Evolutionary conservation across 2,888 invertebrate species (phyloP), one percentile per base, ranked within the genome.

Genomic region (Chesias legatella): DNA sequence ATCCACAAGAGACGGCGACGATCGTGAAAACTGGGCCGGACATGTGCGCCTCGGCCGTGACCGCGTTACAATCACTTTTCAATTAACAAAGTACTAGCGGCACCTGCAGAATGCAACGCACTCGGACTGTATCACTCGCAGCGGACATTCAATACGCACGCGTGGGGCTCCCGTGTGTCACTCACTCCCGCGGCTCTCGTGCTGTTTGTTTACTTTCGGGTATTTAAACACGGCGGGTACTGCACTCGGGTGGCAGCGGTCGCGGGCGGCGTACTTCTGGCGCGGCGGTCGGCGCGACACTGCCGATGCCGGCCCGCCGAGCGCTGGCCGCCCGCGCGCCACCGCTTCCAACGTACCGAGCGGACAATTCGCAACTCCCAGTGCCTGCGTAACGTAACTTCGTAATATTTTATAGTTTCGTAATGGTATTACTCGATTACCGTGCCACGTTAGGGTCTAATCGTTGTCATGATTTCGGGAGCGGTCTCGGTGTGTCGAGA

Each of bases 61-160:
- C 86, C 86, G 78, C 73, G 65, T 80, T 84, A 83, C 86, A 84
- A 84, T 85, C 86, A 86, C 86, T 86, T 86, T 86, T 85, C 84
- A 82, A 84, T 83, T 83, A 86, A 83, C 82, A 81, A 82, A 82
- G 71, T 81, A 79, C 72, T 65, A 69, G 64, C 71, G 61, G 77
- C 85, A 85, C 85, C 85, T 84, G 84, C 78, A 77, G 78, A 80
- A 77, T 79, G 78, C 78, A 80, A 79, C 75, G 74, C 74, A 77
- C 73, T 75, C 77, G 63, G 60, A 70, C 56, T 64, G n/a, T n/a
- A 67, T 63, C 71, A 66, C 67, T 63, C 53, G 60, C 58, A 58
- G 62, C 55, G 51, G 63, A 60, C 62, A 63, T 67, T 66, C 63
- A 66, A 67, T 67, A 67, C 67, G 73, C 67, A 68, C 69, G 74